Evolutionary conservation across 2,888 invertebrate species (phyloP), one percentile per base, ranked within the genome.

Genomic region (Orchesella flavescens): DNA sequence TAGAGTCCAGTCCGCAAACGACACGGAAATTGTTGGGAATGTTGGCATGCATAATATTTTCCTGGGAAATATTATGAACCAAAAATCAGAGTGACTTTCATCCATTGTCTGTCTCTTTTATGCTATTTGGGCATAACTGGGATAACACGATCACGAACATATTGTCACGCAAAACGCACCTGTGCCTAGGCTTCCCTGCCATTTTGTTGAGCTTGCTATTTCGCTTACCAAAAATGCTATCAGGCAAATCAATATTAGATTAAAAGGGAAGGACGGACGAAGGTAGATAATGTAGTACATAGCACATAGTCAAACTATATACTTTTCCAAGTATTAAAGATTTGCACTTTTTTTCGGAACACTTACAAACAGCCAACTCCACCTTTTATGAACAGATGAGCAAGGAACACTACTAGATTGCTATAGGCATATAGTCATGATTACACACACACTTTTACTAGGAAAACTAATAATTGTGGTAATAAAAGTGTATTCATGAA

Each of bases 91-190:
- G 78, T 55, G 68, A 63, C 72, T 78, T 68, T 76, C n/a, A 75
- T 21, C 24, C 74, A 24, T 49, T 65, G 9, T 68, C 44, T 15
- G 17, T 44, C 15, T 77, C 19, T 46, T 65, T 23, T 15, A 24
- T 75, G 53, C 44, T 59, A 44, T 24, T 55, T 77, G 69, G 23
- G 44, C 69, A 69, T 57, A 69, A 43, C 61, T 69, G n/a, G 44
- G 61, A 69, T 57, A 69, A 57, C 61, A 78, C 59, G 44, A 69
- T 34, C 46, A 21, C 23, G 21, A 69, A 61, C 63, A 69, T n/a
- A n/a, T 57, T 77, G 78, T 78, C 78, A 78, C 78, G 78, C 78
- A 78, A 78, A 65, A 78, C 78, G 78, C 78, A 78, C 78, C 78
- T 78, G 78, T 78, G 78, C 53, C 72, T 59, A 34, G 46, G 4